phyloP scores from a whole-genome alignment of 2,888 invertebrate species.

The Lissonota sp. region DNA sequence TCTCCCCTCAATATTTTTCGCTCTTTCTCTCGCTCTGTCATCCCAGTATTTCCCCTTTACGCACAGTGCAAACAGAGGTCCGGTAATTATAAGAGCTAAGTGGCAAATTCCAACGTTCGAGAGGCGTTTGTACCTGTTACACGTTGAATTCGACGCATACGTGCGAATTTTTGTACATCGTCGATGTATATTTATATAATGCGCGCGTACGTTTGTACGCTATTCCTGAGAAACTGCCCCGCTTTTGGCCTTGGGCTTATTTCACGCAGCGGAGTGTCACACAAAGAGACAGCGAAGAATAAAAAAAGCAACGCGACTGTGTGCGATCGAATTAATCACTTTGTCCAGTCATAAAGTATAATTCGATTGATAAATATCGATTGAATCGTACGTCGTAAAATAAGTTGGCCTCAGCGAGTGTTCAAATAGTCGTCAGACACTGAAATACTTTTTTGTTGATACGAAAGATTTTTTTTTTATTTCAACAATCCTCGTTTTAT shows the following conservation, averaged over 20 bases:
- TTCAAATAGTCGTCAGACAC: too few species aligned
- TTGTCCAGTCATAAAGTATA: slow-evolving; percentile 6
- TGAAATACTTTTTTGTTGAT: too few species aligned
- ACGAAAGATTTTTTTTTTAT: too few species aligned
- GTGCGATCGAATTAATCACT: slow-evolving; percentile 25
- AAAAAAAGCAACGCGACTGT: slow-evolving; percentile 10
- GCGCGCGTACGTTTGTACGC: too few species aligned
- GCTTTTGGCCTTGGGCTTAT: slow-evolving; percentile 56
- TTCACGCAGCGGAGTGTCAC: slow-evolving; percentile 37
- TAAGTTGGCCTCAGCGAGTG: too few species aligned
- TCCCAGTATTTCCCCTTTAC: slow-evolving; percentile 17
- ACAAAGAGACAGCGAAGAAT: too few species aligned
- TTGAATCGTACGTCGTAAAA: too few species aligned
- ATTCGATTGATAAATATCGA: too few species aligned
- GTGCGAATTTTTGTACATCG: slow-evolving; percentile 18
- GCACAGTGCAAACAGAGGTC: slow-evolving; percentile 57
- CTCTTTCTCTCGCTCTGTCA: too few species aligned
- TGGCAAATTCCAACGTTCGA: slow-evolving; percentile 65
- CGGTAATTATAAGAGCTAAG: slow-evolving; percentile 67
- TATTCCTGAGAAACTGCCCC: slow-evolving; percentile 43
- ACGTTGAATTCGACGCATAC: slow-evolving; percentile 43
- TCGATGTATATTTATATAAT: neutral
- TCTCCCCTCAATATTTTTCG: too few species aligned
- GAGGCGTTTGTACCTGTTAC: slow-evolving; percentile 57
- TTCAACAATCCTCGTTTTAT: too few species aligned